phyloP scores from a whole-genome alignment of 2,797 vertebrate genomes.

The Muraenolepis orangiensis region DNA sequence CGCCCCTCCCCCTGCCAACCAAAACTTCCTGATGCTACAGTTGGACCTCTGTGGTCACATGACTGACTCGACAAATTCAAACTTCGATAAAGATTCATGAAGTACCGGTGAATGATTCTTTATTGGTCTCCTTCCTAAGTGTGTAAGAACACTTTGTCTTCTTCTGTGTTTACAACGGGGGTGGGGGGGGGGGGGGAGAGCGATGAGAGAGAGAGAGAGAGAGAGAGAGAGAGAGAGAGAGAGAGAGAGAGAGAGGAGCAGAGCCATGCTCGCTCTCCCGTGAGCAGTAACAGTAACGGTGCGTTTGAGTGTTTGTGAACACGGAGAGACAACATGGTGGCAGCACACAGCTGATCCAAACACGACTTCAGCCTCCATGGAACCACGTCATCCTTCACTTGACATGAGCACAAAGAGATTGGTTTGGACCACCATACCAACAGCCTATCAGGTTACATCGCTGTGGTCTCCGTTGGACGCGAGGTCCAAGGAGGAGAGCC shows the following conservation, averaged over 20 bases:
- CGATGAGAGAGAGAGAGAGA: background rate
- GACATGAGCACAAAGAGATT: conserved; percentile 65
- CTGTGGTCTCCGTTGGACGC: conserved; percentile 60
- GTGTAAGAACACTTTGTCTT: background rate
- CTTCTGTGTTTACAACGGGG: background rate
- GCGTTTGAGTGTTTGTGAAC: conserved; percentile 30
- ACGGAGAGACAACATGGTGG: conserved; percentile 31
- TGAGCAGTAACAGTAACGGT: conserved; percentile 37
- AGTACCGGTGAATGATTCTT: conserved; percentile 70
- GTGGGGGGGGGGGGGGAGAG: background rate
- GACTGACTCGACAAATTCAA: conserved; percentile 62
- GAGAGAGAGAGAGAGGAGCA: conserved; percentile 1
- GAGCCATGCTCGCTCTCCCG: background rate
- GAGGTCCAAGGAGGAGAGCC: conserved; percentile 41
- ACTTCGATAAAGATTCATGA: conserved; percentile 45
- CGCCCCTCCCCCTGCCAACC: conserved; percentile 7
- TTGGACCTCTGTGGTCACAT: conserved; percentile 40
- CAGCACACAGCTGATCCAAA: conserved; percentile 45
- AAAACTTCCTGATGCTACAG: conserved; percentile 41
- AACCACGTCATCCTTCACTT: conserved; percentile 64
- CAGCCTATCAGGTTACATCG: conserved; percentile 59
- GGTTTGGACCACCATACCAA: conserved; percentile 41
- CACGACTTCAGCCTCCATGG: conserved; percentile 27
- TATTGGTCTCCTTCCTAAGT: background rate
- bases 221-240: background rate